Evolutionary conservation across 2,113 vertebrate species (phyloP).

Genomic region (Hippocampus abdominalis): DNA sequence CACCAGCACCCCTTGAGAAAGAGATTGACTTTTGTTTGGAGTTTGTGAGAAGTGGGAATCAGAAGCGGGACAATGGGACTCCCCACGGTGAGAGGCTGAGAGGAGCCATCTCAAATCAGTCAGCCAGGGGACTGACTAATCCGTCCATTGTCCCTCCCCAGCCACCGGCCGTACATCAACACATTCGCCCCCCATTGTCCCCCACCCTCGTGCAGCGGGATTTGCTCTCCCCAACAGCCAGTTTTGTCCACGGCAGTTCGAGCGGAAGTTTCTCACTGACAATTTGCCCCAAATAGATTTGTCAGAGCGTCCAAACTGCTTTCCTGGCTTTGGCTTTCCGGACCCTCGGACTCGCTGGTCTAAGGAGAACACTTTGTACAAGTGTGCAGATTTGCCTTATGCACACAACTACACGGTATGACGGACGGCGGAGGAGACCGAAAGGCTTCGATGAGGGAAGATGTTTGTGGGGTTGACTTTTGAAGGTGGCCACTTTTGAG

Average conservation of each 20-base stretch:
- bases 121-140: constrained; percentile 99
- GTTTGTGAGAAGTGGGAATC: constrained; percentile 99
- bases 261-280: constrained; percentile 99
- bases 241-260: constrained; percentile 99
- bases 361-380: neutral
- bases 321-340: constrained; percentile 52
- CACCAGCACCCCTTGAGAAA: constrained; percentile 80
- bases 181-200: constrained; percentile 97
- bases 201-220: constrained; percentile 94
- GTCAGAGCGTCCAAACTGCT: constrained; percentile 87
- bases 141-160: constrained; percentile 97
- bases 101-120: constrained; percentile 98
- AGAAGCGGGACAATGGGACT: constrained; percentile 98
- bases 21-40: constrained; percentile 99
- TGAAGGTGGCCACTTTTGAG: neutral
- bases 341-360: neutral
- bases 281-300: constrained; percentile 99
- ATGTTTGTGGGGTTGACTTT: neutral
- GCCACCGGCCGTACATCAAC: constrained; percentile 94
- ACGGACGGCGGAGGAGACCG: neutral
- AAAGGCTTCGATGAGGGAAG: neutral
- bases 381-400: constrained; percentile 7
- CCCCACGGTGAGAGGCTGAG: constrained; percentile 94
- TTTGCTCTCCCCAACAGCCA: constrained; percentile 98
- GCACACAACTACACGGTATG: neutral